Conservation (phyloP, 1,140 invertebrate species). For the Paraescarpia echinospica region DNA sequence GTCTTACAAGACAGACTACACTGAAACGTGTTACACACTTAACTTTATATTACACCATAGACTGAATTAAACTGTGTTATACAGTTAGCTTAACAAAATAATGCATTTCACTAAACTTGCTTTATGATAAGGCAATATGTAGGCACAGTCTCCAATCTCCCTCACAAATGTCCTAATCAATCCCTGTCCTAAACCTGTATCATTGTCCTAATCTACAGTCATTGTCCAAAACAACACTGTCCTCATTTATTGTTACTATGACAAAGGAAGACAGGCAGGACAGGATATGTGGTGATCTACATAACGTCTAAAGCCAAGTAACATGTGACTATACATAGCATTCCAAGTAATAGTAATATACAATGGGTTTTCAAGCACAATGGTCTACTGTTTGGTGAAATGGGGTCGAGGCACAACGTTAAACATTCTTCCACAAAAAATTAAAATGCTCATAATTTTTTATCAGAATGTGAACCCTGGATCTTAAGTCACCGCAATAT, state of each 20-base stretch:
- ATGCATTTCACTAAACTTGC: no score
- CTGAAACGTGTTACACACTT: no score
- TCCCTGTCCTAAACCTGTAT: no score
- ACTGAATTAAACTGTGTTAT: no score
- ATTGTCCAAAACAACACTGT: background rate
- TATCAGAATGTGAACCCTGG: background rate
- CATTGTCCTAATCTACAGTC: no score
- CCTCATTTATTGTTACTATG: background rate
- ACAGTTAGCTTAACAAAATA: no score
- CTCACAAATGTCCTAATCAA: no score
- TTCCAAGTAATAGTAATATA: background rate
- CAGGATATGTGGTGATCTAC: background rate
- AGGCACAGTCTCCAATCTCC: no score
- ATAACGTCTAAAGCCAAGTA: background rate
- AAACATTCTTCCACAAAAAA: background rate
- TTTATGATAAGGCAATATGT: no score
- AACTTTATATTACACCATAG: no score
- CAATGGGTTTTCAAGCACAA: background rate
- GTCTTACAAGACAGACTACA: no score
- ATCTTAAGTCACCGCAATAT: background rate
- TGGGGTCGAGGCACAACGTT: background rate
- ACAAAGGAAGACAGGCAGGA: background rate
- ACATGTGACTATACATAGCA: background rate
- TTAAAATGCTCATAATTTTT: background rate
- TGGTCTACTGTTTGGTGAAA: background rate